Evolutionary conservation across 35 echinoderm and acorn worm genomes (phyloP).

Genomic region (Lytechinus pictus): DNA sequence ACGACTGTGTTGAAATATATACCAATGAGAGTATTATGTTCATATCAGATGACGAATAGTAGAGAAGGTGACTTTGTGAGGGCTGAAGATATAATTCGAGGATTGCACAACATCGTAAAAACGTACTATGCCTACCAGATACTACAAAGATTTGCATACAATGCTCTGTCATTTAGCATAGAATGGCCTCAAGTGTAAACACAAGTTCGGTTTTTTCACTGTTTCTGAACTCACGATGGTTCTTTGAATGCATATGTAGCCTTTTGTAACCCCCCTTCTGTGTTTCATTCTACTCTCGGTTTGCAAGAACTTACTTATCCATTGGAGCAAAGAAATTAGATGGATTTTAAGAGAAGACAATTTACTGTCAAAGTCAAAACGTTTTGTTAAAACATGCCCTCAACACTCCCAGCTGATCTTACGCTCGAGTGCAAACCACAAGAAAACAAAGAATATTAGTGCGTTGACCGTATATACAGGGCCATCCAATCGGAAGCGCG

Average conservation of each 20-base stretch:
- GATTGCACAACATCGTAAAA: neutral
- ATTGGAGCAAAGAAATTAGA: no score
- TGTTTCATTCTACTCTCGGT: no score
- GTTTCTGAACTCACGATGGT: neutral
- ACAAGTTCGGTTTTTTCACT: neutral
- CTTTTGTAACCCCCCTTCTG: no score
- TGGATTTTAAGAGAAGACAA: neutral
- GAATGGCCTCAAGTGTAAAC: neutral
- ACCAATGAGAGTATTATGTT: neutral
- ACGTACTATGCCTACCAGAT: no score
- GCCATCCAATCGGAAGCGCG: neutral
- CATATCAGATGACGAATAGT: neutral
- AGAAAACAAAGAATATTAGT: neutral
- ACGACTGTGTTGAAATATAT: neutral
- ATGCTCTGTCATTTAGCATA: neutral
- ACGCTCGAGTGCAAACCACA: neutral
- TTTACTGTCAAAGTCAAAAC: slow-evolving; percentile 1
- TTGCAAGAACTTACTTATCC: no score
- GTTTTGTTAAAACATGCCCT: neutral
- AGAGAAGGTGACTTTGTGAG: neutral
- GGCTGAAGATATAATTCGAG: neutral
- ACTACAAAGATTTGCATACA: neutral
- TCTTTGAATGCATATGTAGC: no score
- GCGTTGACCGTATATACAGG: neutral
- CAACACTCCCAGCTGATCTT: neutral